Evolutionary conservation across 2,797 vertebrate genomes (phyloP), one percentile per base, ranked within the genome.

Genomic region (Characodon lateralis): DNA sequence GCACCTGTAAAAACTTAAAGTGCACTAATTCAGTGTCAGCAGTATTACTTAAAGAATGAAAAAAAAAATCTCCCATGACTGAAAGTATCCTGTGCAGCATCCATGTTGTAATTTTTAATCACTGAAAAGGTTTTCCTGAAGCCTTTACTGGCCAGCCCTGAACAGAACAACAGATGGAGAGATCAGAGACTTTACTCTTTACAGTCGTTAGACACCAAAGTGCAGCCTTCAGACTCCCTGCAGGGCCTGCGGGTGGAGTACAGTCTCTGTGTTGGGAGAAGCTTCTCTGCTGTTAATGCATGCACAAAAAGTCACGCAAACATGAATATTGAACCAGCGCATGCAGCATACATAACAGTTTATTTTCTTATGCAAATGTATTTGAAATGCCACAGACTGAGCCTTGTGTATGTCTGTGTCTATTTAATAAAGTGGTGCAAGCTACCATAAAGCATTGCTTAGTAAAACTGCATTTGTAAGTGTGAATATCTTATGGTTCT

Each of bases 401-500:
- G 71, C 31, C 46, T 58, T 80, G 41, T 50, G 14, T 72, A 69
- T n/a, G 86, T 87, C 73, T 70, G 13, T 51, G 48, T 82, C 68
- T 88, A 24, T 88, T 85, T 83, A 89, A 88, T 88, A 85, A 85
- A 85, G 86, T 81, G 74, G 59, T 59, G 74, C 74, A 85, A 78
- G 73, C 58, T 79, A 58, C 71, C 55, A 80, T 88, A 88, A 85
- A 88, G 88, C 87, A 78, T 75, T 72, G 76, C 68, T 82, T 72
- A 70, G 77, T 73, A 79, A 71, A 73, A 79, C 82, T 89, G 87
- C 83, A 87, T 78, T 80, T 83, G 86, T 86, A 87, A 78, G 83
- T 80, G 87, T 92, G 92, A 91, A 93, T 92, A 91, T 90, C 81
- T 90, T 79, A 90, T 81, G 80, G 85, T 89, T 89, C 88, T 92